Base-by-base conservation (phyloP, 2,888 invertebrate genomes). In the Plagodis pulveraria region DNA sequence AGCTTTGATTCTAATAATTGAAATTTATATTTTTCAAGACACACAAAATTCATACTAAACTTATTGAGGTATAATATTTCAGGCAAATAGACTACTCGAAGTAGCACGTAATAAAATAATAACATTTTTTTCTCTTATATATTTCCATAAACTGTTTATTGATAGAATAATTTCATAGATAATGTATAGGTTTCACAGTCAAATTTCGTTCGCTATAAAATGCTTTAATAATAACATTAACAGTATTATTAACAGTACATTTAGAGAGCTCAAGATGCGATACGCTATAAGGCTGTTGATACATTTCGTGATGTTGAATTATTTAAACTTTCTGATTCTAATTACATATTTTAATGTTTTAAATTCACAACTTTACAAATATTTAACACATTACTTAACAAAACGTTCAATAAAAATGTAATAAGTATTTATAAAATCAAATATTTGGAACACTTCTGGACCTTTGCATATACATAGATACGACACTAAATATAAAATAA, bases 61-160 rank as follows among this genome's bases (percentile, higher is more conserved):
- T 85, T 89, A 89, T 85, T 91, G 91, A 91, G 91, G 91, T 91
- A 91, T 83, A 86, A 85, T 83, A 83, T 84, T 79, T 86, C 84
- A 89, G 89, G 87, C 87, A 87, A 83, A 85, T 78, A 83, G 82
- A 84, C 83, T 85, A 86, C 84, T 81, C 78, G 71, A 78, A 84
- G 83, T 85, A 87, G 83, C 74, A 80, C 80, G 73, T 83, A 78
- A 78, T 83, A 84, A 83, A 83, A 82, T 81, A 78, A 82, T 80
- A 84, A 84, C 74, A 81, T 77, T 77, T 77, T n/a, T 52, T 73
- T 62, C 57, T 61, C 50, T 62, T 60, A 67, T 63, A 65, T 58
- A 63, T 56, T 67, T 69, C 69, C 66, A 77, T 78, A 80, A 76
- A 79, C 73, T 79, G 77, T 80, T 78, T 71, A 76, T 73, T 73